Evolutionary conservation across 2,797 vertebrate genomes (phyloP).

Genomic region (Morus bassanus): DNA sequence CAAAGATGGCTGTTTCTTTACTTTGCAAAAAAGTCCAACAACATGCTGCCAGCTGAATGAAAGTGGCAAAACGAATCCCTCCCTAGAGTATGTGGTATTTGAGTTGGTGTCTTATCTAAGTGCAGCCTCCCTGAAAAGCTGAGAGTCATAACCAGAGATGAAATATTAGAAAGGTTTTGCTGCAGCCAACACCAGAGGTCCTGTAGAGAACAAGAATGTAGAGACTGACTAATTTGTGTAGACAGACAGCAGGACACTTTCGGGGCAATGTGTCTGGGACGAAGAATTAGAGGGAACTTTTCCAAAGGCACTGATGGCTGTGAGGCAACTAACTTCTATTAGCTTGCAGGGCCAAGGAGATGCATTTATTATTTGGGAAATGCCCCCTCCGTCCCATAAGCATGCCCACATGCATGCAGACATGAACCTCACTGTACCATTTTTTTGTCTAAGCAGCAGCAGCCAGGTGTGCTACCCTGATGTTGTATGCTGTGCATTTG

Average conservation of each 20-base stretch:
- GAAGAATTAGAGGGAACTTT: conserved; percentile 26
- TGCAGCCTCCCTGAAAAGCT: conserved; percentile 20
- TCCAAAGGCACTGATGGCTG: conserved; percentile 27
- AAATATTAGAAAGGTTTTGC: conserved; percentile 61
- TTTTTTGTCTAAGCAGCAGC: neutral
- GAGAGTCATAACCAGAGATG: neutral
- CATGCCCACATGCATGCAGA: neutral
- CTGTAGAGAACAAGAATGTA: conserved; percentile 47
- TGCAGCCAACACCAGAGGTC: conserved; percentile 56
- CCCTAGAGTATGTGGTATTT: neutral
- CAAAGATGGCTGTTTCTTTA: neutral
- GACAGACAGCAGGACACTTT: conserved; percentile 62
- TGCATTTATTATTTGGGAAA: neutral
- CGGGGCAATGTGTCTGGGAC: conserved; percentile 38
- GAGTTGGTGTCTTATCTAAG: conserved; percentile 19
- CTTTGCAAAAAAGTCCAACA: neutral
- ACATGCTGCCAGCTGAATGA: neutral
- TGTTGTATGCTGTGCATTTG: neutral
- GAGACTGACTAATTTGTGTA: conserved; percentile 56
- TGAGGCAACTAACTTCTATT: neutral
- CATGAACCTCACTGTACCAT: neutral
- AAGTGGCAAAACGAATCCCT: neutral
- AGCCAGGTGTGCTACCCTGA: neutral
- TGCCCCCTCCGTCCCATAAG: neutral
- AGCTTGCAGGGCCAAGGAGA: neutral